Evolutionary conservation across 2,797 vertebrate genomes (phyloP), one percentile per base, ranked within the genome.

Genomic region (Yasuhikotakia modesta): DNA sequence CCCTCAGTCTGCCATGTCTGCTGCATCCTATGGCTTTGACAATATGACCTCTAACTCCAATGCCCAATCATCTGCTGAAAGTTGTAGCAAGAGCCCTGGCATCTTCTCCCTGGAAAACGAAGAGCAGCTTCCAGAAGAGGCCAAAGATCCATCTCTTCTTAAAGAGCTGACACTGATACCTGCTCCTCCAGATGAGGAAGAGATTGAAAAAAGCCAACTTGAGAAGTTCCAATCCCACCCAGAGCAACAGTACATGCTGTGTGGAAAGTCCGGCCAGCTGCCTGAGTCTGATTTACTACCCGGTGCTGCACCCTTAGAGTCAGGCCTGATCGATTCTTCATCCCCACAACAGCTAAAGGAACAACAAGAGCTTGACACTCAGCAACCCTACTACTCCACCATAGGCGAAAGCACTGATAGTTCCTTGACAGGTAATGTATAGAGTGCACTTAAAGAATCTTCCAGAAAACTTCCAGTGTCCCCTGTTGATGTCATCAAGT

Each of bases 401-500:
- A 87, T 92, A 85, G 92, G 90, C 84, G 91, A 93, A 92, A 94
- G 93, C 84, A 91, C 90, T 89, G 91, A 93, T 86, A 92, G 88
- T 87, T 85, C 91, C 89, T 87, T 92, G 81, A 78, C 93, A 95
- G 94, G 94, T 95, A 95, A 95, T 4, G 93, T 94, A 89, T 91
- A 89, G 81, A 78, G 43, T 45, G 55, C 70, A 77, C 74, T 81
- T 84, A 84, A 55, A 71, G 75, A 67, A 74, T 79, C 70, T 63
- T n/a, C n/a, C n/a, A n/a, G n/a, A n/a, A n/a, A 80, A 64, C 76
- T 74, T 78, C 73, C 72, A 79, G 65, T 82, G 78, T 76, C 84
- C 75, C 30, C 81, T 79, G 76, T 79, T 72, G 82, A 70, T 77
- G 57, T 78, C 7, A 68, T 88, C 82, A 53, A 70, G 69, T 73